Conservation (phyloP, 2,113 vertebrate genomes). For the Cavia porcellus region DNA sequence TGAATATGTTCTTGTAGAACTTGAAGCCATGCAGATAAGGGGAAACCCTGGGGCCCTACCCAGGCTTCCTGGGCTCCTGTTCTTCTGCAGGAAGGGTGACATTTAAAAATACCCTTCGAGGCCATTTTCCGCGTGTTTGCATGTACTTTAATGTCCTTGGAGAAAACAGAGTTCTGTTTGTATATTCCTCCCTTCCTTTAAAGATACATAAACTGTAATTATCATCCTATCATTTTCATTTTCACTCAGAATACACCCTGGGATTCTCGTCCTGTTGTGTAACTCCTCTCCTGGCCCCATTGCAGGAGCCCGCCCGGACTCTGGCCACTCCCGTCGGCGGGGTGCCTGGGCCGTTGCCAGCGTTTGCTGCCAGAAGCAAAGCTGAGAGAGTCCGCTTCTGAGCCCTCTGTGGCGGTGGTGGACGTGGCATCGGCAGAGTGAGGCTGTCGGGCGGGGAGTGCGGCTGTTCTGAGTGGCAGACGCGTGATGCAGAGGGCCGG, state of each 20-base stretch:
- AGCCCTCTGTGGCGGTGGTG: too few relatives aligned
- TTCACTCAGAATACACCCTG: neutral
- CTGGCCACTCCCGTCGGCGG: neutral
- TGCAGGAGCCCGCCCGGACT: too few relatives aligned
- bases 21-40: neutral
- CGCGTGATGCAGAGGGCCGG: neutral
- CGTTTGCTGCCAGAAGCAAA: neutral
- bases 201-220: constrained; percentile 37
- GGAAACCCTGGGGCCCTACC: neutral
- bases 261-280: neutral
- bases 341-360: neutral
- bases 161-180: neutral
- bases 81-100: neutral
- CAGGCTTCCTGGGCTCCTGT: accelerated
- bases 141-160: neutral
- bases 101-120: neutral
- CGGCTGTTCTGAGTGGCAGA: neutral
- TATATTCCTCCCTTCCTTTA: neutral
- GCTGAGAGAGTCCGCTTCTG: neutral
- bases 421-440: neutral
- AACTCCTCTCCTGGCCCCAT: neutral
- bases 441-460: neutral
- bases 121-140: neutral
- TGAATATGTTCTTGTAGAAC: constrained; percentile 32
- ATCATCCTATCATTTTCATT: constrained; percentile 44